Conservation (phyloP, 1,140 invertebrate genomes). For the Sinella curviseta region DNA sequence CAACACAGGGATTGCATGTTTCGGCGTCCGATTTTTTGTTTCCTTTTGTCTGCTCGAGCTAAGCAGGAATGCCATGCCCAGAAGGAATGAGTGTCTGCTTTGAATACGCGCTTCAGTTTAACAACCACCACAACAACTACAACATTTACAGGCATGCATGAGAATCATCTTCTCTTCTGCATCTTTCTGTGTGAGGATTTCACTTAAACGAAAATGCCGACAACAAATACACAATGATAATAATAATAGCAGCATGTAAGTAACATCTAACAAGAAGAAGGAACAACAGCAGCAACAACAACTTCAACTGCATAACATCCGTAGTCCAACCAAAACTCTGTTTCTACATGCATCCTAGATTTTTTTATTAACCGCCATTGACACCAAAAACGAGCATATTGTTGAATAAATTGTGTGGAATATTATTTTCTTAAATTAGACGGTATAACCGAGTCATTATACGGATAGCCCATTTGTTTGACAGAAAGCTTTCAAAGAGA, state of each 20-base stretch:
- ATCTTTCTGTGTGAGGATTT: too few species aligned
- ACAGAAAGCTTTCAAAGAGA: too few species aligned
- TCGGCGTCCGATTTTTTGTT: not conserved
- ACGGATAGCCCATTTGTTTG: too few species aligned
- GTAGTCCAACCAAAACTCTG: not conserved
- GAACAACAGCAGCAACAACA: too few species aligned
- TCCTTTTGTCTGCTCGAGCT: not conserved
- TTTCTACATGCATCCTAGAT: not conserved
- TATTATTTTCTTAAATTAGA: not conserved
- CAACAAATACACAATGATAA: not conserved
- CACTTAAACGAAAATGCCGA: too few species aligned
- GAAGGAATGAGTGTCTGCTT: slow-evolving; percentile 14
- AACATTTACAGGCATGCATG: too few species aligned
- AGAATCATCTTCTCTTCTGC: not conserved
- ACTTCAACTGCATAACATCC: too few species aligned
- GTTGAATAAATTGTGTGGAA: too few species aligned
- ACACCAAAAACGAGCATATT: not conserved
- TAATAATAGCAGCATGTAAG: too few species aligned
- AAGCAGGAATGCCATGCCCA: slow-evolving; percentile 11
- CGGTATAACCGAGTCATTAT: not conserved
- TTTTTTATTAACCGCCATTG: not conserved
- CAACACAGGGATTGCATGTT: too few species aligned
- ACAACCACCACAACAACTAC: not conserved
- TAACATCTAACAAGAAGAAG: too few species aligned
- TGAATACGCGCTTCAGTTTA: not conserved